Conservation (phyloP, 2,888 invertebrate genomes). For the Plagodis dolabraria region DNA sequence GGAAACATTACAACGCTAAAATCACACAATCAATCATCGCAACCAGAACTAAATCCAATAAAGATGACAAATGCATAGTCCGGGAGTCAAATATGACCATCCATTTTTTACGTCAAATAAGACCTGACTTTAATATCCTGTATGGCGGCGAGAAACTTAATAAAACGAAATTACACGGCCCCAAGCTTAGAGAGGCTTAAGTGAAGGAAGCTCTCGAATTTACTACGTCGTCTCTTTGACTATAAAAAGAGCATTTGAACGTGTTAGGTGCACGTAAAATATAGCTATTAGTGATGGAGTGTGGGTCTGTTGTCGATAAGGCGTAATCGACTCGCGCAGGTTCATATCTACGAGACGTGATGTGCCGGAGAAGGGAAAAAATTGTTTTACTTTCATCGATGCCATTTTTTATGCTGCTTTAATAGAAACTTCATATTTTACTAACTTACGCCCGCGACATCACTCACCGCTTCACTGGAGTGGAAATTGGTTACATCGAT, state of each 20-base stretch:
- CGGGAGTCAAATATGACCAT: slow-evolving; percentile 29
- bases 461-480: too few species aligned
- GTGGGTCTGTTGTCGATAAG: slow-evolving; percentile 25
- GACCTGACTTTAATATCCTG: slow-evolving; percentile 52
- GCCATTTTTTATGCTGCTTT: too few species aligned
- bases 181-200: slow-evolving; percentile 56
- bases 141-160: slow-evolving; percentile 59
- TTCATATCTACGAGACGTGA: neutral
- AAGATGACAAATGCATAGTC: slow-evolving; percentile 23
- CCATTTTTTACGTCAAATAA: slow-evolving; percentile 43
- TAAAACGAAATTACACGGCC: slow-evolving; percentile 68
- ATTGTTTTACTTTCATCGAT: neutral
- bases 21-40: slow-evolving; percentile 20
- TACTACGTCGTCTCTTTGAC: slow-evolving; percentile 62
- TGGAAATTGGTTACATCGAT: too few species aligned
- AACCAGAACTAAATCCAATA: slow-evolving; percentile 26
- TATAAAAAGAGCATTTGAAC: slow-evolving; percentile 65
- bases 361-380: neutral
- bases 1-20: slow-evolving; percentile 6
- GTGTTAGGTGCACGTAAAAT: slow-evolving; percentile 57
- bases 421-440: too few species aligned
- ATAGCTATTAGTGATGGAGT: slow-evolving; percentile 39
- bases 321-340: slow-evolving; percentile 4
- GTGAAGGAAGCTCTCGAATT: slow-evolving; percentile 64
- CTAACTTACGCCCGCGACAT: too few species aligned